Conservation (phyloP, 2,797 vertebrate species). For the Lagorchestes hirsutus region DNA sequence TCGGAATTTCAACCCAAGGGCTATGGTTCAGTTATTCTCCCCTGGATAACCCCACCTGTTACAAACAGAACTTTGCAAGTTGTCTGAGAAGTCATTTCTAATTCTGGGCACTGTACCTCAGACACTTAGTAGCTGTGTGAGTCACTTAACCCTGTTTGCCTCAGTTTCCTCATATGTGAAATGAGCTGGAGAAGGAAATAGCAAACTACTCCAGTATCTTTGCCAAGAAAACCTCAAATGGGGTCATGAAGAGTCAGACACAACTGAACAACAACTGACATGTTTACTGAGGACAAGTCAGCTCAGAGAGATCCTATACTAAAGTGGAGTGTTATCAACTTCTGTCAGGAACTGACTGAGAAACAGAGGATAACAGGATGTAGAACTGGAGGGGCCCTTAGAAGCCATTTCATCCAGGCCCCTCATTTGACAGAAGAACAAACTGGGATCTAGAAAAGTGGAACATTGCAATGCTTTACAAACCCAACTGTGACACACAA, state of each 20-base stretch:
- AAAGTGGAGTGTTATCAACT: not conserved
- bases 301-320: not conserved
- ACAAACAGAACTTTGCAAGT: not conserved
- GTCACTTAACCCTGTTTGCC: not conserved
- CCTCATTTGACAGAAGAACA: not conserved
- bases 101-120: not conserved
- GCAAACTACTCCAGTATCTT: not conserved
- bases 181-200: not conserved
- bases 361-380: not conserved
- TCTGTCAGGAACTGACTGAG: not conserved
- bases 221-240: not conserved
- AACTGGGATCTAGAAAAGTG: not conserved
- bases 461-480: not conserved
- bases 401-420: not conserved
- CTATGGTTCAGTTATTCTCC: not conserved
- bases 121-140: not conserved
- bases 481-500: not conserved
- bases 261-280: not conserved
- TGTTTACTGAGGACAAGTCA: not conserved
- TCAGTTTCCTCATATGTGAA: not conserved
- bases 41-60: not conserved
- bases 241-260: not conserved
- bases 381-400: not conserved
- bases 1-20: not conserved
- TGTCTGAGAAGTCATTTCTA: not conserved